Percentiles rank a stretch among this genome's conserved stretches.
phyloP scores from a whole-genome alignment of 2,113 vertebrate species.

The Origma solitaria region DNA sequence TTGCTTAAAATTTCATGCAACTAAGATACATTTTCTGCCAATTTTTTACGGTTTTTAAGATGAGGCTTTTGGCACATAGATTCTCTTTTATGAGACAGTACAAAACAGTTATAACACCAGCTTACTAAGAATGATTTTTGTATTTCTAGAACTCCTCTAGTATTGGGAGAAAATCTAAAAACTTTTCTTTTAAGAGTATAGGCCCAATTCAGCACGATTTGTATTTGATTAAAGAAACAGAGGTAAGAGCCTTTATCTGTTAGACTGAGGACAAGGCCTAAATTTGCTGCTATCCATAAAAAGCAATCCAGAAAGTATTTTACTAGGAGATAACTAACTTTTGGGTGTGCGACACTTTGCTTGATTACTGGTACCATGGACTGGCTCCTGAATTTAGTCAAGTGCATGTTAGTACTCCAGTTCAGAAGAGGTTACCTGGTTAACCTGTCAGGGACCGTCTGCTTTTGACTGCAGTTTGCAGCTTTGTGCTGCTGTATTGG shows the following conservation, averaged over 20 bases:
- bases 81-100: not conserved
- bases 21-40: slow-evolving; percentile 20
- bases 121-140: not conserved
- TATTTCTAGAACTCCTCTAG: not conserved
- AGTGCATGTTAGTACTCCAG: not conserved
- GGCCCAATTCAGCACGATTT: not conserved
- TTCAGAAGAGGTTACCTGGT: not conserved
- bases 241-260: not conserved
- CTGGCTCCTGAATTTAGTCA: not conserved
- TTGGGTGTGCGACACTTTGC: not conserved
- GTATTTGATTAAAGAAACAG: not conserved
- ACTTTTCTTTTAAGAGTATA: not conserved
- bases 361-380: not conserved
- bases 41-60: slow-evolving; percentile 33
- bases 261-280: not conserved
- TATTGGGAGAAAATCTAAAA: not conserved
- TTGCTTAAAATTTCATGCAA: slow-evolving; percentile 53
- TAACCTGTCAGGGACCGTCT: not conserved
- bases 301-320: not conserved
- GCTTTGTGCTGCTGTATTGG: not conserved
- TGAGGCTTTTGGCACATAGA: not conserved
- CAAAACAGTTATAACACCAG: not conserved
- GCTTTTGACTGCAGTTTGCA: not conserved
- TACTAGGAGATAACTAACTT: not conserved
- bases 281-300: not conserved